A percentile compares a stretch with the other conserved stretches of the same genome.
phyloP scores from a whole-genome alignment of 1,140 invertebrate species.

The Cyclargus thomasi region DNA sequence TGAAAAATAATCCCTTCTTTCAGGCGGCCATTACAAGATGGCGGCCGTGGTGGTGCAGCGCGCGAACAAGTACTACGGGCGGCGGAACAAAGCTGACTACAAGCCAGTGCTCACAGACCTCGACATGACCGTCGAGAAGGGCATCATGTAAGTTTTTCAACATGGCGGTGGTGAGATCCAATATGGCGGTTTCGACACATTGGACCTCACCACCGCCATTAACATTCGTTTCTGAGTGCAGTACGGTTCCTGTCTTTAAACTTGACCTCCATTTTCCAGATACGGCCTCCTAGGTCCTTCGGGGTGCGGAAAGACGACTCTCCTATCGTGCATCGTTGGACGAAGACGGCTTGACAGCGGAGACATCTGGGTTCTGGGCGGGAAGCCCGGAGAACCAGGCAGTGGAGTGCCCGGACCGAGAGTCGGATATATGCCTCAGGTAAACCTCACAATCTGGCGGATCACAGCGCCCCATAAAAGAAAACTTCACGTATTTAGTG shows the following conservation, averaged over 20 bases:
- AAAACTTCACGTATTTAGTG: too few relatives aligned
- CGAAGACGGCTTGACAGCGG: slow-evolving; percentile 84
- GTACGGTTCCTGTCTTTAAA: too few relatives aligned
- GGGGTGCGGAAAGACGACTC: slow-evolving; percentile 90
- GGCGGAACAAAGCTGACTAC: slow-evolving; percentile 66
- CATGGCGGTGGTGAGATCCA: too few relatives aligned
- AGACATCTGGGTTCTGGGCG: slow-evolving; percentile 86
- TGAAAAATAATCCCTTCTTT: too few relatives aligned
- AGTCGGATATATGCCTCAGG: slow-evolving; percentile 91
- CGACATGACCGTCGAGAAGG: slow-evolving; percentile 77
- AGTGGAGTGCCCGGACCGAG: slow-evolving; percentile 86
- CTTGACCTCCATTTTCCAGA: slow-evolving; percentile 65
- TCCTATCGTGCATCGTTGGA: slow-evolving; percentile 91
- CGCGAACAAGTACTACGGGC: slow-evolving; percentile 77
- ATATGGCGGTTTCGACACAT: too few relatives aligned
- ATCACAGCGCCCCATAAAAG: too few relatives aligned
- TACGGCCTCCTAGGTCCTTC: slow-evolving; percentile 91
- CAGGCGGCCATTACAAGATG: too few relatives aligned
- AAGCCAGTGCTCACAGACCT: slow-evolving; percentile 75
- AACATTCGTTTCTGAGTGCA: too few relatives aligned
- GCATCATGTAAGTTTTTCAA: slow-evolving; percentile 77
- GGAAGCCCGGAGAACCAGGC: slow-evolving; percentile 81
- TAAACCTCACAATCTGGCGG: too few relatives aligned
- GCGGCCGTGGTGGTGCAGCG: slow-evolving; percentile 75
- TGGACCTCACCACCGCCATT: too few relatives aligned